A percentile compares a stretch with the other conserved stretches of the same genome.
Evolutionary conservation across 2,888 invertebrate genomes (phyloP).

Genomic region (Plemyria rubiginata): DNA sequence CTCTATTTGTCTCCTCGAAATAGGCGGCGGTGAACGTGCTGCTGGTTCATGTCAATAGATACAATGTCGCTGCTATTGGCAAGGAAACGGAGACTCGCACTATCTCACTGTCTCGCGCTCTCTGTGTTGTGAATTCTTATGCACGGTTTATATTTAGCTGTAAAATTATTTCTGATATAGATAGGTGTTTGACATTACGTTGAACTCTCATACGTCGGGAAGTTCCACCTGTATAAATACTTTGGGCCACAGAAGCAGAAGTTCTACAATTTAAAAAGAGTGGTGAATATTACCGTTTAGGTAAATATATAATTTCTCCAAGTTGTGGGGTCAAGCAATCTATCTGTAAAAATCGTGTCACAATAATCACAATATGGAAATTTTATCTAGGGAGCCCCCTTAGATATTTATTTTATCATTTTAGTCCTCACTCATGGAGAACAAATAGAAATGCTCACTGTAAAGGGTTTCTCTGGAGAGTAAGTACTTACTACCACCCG

Average conservation of each 20-base stretch:
- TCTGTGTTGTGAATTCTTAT: constrained; percentile 84
- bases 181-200: constrained; percentile 85
- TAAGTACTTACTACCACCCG: too few relatives aligned
- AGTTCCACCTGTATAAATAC: constrained; percentile 81
- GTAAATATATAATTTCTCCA: neutral
- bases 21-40: constrained; percentile 46
- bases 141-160: constrained; percentile 82
- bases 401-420: too few relatives aligned
- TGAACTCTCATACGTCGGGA: constrained; percentile 84
- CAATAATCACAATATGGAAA: too few relatives aligned
- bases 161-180: constrained; percentile 84
- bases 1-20: constrained; percentile 54
- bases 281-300: neutral
- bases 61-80: constrained; percentile 84
- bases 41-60: constrained; percentile 78
- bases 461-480: too few relatives aligned
- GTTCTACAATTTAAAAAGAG: constrained; percentile 9
- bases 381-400: too few relatives aligned
- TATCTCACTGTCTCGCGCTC: constrained; percentile 84
- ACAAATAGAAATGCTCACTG: too few relatives aligned
- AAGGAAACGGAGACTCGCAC: constrained; percentile 82
- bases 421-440: too few relatives aligned
- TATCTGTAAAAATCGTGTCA: too few relatives aligned
- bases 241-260: constrained; percentile 49
- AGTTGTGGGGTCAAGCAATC: too few relatives aligned